A percentile compares a stretch with the other conserved stretches of the same genome.
These are phyloP conservation scores for Nephrotoma appendiculata DNA, from an alignment of 2,888 invertebrate species.

Conservation along the genomic window DNA sequence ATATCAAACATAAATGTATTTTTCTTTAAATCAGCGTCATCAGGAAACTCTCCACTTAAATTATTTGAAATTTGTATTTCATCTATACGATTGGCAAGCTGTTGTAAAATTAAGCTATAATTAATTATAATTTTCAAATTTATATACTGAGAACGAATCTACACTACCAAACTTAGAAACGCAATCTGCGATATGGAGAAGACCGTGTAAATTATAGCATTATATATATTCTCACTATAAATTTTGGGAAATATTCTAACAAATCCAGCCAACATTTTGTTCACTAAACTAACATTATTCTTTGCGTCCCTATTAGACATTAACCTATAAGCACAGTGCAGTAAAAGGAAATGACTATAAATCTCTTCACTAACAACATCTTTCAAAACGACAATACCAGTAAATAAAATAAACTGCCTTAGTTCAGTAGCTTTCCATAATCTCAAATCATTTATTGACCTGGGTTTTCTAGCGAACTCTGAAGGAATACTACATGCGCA, in stretches of 20 bases:
- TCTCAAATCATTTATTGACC: constrained; percentile 11
- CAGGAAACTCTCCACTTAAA: not conserved
- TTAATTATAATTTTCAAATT: constrained; percentile 3
- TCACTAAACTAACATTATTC: not conserved
- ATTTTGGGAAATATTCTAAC: not conserved
- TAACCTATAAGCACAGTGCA: constrained; percentile 7
- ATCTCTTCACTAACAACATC: constrained; percentile 11
- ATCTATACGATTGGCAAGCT: not conserved
- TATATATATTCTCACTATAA: not conserved
- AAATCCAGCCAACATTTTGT: not conserved
- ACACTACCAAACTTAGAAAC: not conserved
- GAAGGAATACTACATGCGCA: constrained; percentile 6
- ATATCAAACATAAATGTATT: not conserved
- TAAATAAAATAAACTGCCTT: constrained; percentile 10
- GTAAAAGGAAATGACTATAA: constrained; percentile 8
- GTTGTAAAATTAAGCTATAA: not conserved
- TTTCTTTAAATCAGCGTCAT: not conserved
- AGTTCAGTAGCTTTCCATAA: constrained; percentile 12
- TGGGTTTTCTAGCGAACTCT: constrained; percentile 13
- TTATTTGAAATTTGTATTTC: not conserved
- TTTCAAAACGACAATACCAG: constrained; percentile 13
- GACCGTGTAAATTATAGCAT: not conserved
- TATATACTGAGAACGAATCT: not conserved
- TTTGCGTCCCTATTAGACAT: not conserved
- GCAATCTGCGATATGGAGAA: not conserved